Evolutionary conservation across 2,797 vertebrate genomes (phyloP).

Genomic region (Tarsius wallacei): DNA sequence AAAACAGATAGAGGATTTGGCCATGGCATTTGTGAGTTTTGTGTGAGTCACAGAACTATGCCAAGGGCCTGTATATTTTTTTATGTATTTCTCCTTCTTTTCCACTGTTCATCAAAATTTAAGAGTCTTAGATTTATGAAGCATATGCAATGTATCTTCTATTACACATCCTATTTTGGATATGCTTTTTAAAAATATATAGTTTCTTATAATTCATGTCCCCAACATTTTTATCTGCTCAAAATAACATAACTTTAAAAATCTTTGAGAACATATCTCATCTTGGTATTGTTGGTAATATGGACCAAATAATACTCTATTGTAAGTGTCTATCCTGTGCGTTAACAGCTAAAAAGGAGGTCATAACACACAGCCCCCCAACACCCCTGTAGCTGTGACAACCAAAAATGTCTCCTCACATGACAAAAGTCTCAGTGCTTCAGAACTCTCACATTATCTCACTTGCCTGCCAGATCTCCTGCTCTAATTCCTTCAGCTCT

Average conservation of each 20-base stretch:
- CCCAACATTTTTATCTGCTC: neutral
- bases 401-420: neutral
- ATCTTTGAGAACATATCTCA: neutral
- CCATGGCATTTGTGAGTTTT: neutral
- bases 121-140: neutral
- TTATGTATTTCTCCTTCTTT: neutral
- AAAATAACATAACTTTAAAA: neutral
- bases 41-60: neutral
- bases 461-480: neutral
- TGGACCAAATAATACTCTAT: neutral
- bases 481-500: neutral
- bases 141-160: neutral
- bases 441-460: neutral
- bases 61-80: neutral
- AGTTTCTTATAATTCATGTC: neutral
- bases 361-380: neutral
- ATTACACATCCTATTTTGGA: neutral
- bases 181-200: neutral
- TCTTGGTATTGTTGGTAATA: neutral
- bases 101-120: neutral
- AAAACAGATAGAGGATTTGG: neutral
- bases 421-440: neutral
- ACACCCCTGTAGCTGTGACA: neutral
- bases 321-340: neutral
- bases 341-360: neutral